These are phyloP conservation scores for Burhinus oedicnemus DNA, from an alignment of 2,113 vertebrate species.

Conservation along the genomic window DNA sequence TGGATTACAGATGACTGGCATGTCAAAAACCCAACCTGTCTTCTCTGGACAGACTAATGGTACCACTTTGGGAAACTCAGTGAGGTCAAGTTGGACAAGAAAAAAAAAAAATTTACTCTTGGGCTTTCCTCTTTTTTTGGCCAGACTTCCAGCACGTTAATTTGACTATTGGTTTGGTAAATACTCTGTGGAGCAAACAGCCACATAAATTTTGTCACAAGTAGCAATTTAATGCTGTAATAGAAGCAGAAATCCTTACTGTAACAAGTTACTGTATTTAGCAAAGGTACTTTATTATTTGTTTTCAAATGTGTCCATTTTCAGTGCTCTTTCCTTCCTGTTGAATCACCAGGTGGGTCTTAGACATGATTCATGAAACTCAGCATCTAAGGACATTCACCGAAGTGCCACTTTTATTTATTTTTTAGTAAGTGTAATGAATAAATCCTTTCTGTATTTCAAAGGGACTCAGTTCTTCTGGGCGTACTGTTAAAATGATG, in stretches of 20 bases:
- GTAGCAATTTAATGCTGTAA: not conserved
- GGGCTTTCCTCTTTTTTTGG: not conserved
- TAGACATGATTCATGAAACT: not conserved
- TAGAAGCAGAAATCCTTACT: not conserved
- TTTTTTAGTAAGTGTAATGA: not conserved
- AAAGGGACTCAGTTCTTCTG: not conserved
- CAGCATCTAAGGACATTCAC: not conserved
- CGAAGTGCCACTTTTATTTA: not conserved
- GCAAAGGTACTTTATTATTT: not conserved
- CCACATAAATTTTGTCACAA: not conserved
- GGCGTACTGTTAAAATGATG: not conserved
- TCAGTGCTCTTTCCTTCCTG: not conserved
- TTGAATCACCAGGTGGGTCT: not conserved
- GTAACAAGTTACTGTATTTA: not conserved
- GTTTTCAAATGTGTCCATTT: not conserved
- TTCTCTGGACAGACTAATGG: not conserved
- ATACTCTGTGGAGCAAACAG: not conserved
- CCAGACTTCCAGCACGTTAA: not conserved
- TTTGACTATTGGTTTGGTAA: not conserved
- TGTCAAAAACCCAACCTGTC: not conserved
- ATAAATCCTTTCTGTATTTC: not conserved
- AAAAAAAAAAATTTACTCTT: not conserved
- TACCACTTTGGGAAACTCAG: not conserved
- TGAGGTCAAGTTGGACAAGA: not conserved
- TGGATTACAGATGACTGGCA: not conserved